Base-by-base conservation (phyloP, 1,140 invertebrate species). In the Drosophila murphyi region DNA sequence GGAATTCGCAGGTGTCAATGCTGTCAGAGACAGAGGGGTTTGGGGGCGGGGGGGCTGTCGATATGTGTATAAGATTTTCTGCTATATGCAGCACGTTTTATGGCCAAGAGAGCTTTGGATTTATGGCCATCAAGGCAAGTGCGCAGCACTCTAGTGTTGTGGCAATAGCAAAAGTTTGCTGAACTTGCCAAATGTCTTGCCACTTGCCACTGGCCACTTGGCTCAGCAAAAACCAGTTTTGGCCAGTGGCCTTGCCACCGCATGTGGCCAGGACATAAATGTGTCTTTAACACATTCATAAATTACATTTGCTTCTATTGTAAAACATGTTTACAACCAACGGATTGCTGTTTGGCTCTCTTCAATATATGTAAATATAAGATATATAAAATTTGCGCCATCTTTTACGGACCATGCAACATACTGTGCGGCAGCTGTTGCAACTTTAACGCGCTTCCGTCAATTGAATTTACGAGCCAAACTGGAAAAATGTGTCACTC, bases 401-500 rank as follows among this genome's bases (percentile, higher is more conserved):
- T 7, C 29, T 52, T 52, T 59, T 57, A 31, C 5, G 20, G 8
- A 45, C 4, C 61, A 32, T 64, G 68, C 73, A 54, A 60, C 55
- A 62, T 55, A 62, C 63, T 68, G 72, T 43, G 56, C 60, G 37
- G 76, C 80, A 72, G 70, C 57, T 70, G 76, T 56, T 86, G 82
- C 75, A 88, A 87, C 65, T 88, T 88, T 82, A 82, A 82, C 83
- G 73, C 78, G 78, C 85, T 88, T 88, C 85, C 85, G 80, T 89
- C 85, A 88, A 89, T 89, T 89, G 76, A 88, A 88, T 80, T 88
- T 89, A 89, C 71, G 81, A 88, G 83, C 57, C 41, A 80, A 89
- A 85, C 77, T 82, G 85, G 78, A 89, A 89, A 88, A 88, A 80
- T 89, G 85, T 89, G 83, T 88, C 85, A 88, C 85, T 79, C 59